These are phyloP conservation scores for Felis chaus DNA, from an alignment of 2,113 vertebrate species.

Conservation along the genomic window DNA sequence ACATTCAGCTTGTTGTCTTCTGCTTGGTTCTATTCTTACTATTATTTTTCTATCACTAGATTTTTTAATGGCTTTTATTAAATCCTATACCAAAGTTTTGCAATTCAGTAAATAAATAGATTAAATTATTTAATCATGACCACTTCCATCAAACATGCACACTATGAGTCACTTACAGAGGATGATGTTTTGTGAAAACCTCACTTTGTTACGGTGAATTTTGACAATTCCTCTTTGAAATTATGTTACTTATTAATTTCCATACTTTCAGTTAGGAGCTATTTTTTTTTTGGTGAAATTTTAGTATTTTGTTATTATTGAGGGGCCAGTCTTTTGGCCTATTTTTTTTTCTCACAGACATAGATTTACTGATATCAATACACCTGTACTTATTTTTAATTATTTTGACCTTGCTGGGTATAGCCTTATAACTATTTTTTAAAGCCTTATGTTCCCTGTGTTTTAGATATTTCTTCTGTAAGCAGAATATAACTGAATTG, in stretches of 20 bases:
- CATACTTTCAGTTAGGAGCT: background rate
- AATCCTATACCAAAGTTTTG: background rate
- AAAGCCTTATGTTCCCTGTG: background rate
- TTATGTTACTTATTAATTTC: background rate
- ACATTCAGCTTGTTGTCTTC: background rate
- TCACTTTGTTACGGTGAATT: background rate
- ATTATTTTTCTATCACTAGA: background rate
- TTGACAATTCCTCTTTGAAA: background rate
- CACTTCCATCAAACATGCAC: background rate
- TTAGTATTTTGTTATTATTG: background rate
- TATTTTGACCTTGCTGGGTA: background rate
- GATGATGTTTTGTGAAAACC: background rate
- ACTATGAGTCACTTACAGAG: background rate
- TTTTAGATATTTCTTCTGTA: background rate
- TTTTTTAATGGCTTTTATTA: background rate
- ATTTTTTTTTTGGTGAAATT: background rate
- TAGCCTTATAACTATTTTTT: background rate
- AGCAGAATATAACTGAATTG: background rate
- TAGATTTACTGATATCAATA: background rate
- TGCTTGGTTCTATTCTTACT: background rate
- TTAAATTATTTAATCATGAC: background rate
- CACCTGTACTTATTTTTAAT: background rate
- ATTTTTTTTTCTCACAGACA: background rate
- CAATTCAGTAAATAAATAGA: background rate
- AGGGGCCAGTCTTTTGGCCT: background rate